Base-by-base conservation (phyloP, 35 echinoderm and acorn worm species). In the Amphiura filiformis region DNA sequence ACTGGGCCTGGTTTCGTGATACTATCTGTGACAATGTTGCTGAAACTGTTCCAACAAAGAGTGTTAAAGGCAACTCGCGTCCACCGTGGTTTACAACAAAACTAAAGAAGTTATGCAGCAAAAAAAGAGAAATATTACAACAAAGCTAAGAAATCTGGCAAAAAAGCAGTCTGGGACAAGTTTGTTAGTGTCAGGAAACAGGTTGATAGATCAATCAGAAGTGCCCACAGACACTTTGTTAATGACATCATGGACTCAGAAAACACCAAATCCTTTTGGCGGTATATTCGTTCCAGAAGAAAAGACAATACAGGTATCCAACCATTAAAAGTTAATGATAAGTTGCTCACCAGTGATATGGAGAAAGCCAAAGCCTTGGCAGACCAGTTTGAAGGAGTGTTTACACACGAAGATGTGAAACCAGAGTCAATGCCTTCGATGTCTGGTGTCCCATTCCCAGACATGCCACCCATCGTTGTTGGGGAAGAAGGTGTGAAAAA, bases 1-100 rank as follows among this genome's bases (percentile, higher is more conserved):
- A 89, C 56, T 89, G 87, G 87, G 23, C 40, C 13, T 89, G 78
- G 37, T 89, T 89, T 30, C 81, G 87, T 15, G 78, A 89, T 28
- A 35, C 37, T 14, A 38, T 89, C 14, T 57, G 64, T n/a, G 57
- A 79, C 28, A 81, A 81, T 80, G 79, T 81, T 61, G 20, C 76
- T 3, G 38, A 38, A 52, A 9, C 28, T 30, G 75, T 77, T 13
- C 75, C 75, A 13, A 5, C 7, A 12, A 77, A 77, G 34, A 13
- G 7, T 12, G 75, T 77, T 5, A 77, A 77, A 35, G 75, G 75
- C 34, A 28, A 30, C 9, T 30, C 34, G 12, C 7, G 17, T 14
- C 7, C 86, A 31, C 86, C 86, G 0, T 88, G 86, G 86, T 80
- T 88, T 49, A 56, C 76, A 80, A 39, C 76, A 0, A 88, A 80